These are phyloP conservation scores for Rousettus madagascariensis DNA, from an alignment of 2,797 vertebrate species.

Conservation along the genomic window DNA sequence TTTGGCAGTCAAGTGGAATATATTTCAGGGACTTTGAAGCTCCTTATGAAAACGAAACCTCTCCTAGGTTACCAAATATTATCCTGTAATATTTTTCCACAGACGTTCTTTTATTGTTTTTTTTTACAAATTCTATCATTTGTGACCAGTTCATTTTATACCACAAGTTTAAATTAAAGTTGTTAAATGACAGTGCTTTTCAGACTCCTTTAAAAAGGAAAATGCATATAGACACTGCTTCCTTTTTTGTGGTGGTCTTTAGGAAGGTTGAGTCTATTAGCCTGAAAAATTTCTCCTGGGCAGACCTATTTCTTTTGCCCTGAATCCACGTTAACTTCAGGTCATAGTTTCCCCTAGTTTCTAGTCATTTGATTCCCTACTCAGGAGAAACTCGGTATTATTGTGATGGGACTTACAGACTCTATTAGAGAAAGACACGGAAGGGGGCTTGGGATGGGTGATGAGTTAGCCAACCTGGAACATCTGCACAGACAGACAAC, in stretches of 20 bases:
- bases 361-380: background rate
- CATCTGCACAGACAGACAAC: background rate
- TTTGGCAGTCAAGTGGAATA: background rate
- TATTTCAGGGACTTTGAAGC: background rate
- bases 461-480: background rate
- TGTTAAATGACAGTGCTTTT: conserved; percentile 8
- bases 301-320: background rate
- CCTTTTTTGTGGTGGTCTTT: background rate
- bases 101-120: background rate
- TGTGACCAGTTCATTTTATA: conserved; percentile 18
- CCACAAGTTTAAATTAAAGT: background rate
- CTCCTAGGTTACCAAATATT: background rate
- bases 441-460: background rate
- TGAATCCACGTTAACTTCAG: background rate
- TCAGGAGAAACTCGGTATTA: background rate
- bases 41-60: conserved; percentile 35
- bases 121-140: conserved; percentile 21
- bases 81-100: conserved; percentile 2
- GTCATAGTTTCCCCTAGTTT: background rate
- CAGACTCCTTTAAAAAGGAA: background rate
- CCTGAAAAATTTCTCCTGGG: background rate
- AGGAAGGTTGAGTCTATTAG: background rate
- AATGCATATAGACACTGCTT: background rate
- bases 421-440: background rate
- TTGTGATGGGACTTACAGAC: background rate